Evolutionary conservation across 1,140 invertebrate genomes (phyloP).

Genomic region (Tribolium madens): DNA sequence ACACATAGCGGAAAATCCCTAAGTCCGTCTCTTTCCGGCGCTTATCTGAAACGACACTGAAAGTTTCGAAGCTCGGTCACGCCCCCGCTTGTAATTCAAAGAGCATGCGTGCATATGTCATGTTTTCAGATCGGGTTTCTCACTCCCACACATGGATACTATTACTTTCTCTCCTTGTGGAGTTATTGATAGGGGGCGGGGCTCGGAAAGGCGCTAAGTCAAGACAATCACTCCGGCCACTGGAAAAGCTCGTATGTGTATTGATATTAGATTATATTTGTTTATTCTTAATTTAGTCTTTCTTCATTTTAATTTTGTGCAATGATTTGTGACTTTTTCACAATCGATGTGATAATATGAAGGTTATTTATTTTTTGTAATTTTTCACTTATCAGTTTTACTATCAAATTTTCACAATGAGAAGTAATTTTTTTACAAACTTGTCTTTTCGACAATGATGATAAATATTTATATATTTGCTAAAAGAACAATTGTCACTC

Average conservation of each 20-base stretch:
- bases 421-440: background rate
- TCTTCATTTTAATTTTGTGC: slow-evolving; percentile 56
- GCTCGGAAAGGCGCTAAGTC: slow-evolving; percentile 63
- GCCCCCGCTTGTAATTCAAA: slow-evolving; percentile 58
- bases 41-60: slow-evolving; percentile 51
- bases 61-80: slow-evolving; percentile 53
- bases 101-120: slow-evolving; percentile 60
- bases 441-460: background rate
- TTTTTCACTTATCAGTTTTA: no score
- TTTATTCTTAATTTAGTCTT: slow-evolving; percentile 58
- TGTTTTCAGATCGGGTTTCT: slow-evolving; percentile 53
- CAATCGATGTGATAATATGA: no score
- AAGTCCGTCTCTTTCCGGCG: slow-evolving; percentile 37
- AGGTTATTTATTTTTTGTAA: no score
- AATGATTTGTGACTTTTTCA: slow-evolving; percentile 3
- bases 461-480: slow-evolving; percentile 28
- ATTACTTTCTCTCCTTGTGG: slow-evolving; percentile 47
- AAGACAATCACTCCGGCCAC: slow-evolving; percentile 56
- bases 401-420: slow-evolving; percentile 1
- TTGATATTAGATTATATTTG: slow-evolving; percentile 60
- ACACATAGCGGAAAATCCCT: background rate
- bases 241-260: slow-evolving; percentile 45
- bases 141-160: slow-evolving; percentile 26
- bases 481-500: slow-evolving; percentile 9
- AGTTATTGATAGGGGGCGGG: slow-evolving; percentile 60